Percentiles rank a stretch among this genome's conserved stretches.
These are phyloP conservation scores for Caenorhabditis uteleia DNA, from an alignment of 2,888 invertebrate species.

Conservation along the genomic window DNA sequence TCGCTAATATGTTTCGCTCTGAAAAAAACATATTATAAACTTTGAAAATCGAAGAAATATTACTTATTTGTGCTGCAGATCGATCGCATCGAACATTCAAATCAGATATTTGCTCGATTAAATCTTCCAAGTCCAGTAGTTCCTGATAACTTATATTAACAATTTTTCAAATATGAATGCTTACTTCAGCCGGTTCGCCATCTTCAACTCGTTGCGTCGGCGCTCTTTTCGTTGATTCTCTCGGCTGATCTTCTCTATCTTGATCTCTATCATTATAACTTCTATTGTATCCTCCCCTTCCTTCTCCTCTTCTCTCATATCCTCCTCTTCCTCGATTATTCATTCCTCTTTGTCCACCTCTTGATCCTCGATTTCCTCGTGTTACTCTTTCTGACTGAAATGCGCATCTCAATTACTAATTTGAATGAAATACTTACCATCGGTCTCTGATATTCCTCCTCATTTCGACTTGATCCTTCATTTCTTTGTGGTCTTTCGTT, in stretches of 20 bases:
- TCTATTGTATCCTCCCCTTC: not conserved
- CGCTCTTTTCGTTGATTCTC: not conserved
- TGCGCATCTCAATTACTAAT: too few relatives aligned
- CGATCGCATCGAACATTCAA: slow-evolving; percentile 33
- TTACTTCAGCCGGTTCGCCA: slow-evolving; percentile 8
- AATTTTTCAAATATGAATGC: not conserved
- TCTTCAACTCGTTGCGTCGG: slow-evolving; percentile 5
- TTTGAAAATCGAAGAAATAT: slow-evolving; percentile 4
- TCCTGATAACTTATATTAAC: slow-evolving; percentile 10
- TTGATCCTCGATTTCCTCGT: slow-evolving; percentile 3
- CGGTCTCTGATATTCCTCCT: too few relatives aligned
- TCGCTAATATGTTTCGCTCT: slow-evolving; percentile 42
- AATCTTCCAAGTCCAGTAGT: slow-evolving; percentile 39
- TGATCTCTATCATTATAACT: not conserved
- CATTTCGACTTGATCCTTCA: too few relatives aligned
- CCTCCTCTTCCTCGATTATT: not conserved
- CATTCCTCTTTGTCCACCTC: not conserved
- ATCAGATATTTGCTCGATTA: slow-evolving; percentile 42
- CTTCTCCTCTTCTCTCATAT: not conserved
- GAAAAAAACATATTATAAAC: slow-evolving; percentile 4
- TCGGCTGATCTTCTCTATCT: not conserved
- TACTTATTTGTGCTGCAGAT: slow-evolving; percentile 46
- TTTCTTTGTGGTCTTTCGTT: not conserved
- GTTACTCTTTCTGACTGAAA: too few relatives aligned
- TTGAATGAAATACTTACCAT: too few relatives aligned